A percentile compares a stretch with the other conserved stretches of the same genome.
Evolutionary conservation across 2,888 invertebrate genomes (phyloP).

Genomic region (Thumatha senex): DNA sequence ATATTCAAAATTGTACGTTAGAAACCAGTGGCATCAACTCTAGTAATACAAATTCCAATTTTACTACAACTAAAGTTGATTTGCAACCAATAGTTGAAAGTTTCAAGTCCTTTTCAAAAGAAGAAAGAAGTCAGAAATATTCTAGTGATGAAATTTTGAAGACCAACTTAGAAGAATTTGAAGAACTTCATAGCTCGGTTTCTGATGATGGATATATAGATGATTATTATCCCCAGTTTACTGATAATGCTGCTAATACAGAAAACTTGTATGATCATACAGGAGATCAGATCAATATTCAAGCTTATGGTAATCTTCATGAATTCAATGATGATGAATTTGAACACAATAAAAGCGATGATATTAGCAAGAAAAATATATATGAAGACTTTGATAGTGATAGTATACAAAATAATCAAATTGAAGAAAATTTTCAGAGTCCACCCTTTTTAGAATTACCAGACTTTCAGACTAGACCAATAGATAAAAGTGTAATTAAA

Average conservation of each 20-base stretch:
- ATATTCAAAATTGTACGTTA: conserved; percentile 1
- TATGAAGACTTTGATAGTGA: not conserved
- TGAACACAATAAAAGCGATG: conserved; percentile 5
- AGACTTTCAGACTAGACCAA: conserved; percentile 59
- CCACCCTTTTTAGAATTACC: conserved; percentile 57
- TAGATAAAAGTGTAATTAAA: conserved; percentile 36
- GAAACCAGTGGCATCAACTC: not conserved
- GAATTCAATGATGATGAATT: conserved; percentile 1
- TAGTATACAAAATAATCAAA: not conserved
- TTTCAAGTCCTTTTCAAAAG: conserved; percentile 4
- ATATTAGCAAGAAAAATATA: conserved; percentile 10
- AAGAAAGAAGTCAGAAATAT: not conserved
- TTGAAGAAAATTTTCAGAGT: conserved; percentile 40
- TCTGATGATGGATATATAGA: conserved; percentile 44
- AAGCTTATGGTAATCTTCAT: too few relatives aligned
- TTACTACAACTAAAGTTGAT: conserved; percentile 13
- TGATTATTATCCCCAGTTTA: conserved; percentile 70
- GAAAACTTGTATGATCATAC: conserved; percentile 39
- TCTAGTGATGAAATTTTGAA: conserved; percentile 11
- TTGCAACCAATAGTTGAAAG: conserved; percentile 2
- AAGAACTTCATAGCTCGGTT: not conserved
- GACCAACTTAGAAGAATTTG: not conserved
- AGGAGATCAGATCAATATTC: conserved; percentile 37
- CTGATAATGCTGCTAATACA: conserved; percentile 47
- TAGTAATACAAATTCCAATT: not conserved